Percentiles rank a stretch among this genome's conserved stretches.
Conservation (phyloP, 2,113 vertebrate species). For the Malurus cyaneus region DNA sequence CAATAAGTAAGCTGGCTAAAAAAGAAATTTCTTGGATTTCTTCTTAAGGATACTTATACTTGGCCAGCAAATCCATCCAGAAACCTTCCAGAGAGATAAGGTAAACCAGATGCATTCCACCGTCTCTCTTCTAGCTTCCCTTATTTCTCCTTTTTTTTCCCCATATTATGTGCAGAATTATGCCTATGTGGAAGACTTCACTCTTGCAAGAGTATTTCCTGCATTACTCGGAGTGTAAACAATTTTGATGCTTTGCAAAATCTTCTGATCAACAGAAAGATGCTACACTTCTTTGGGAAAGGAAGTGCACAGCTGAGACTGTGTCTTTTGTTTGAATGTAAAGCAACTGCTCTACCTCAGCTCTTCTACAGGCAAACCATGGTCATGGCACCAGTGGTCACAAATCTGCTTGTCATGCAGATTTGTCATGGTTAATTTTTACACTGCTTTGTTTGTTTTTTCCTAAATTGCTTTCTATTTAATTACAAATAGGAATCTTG, state of each 20-base stretch:
- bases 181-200: not conserved
- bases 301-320: not conserved
- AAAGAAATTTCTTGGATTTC: accelerated
- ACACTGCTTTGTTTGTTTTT: not conserved
- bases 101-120: not conserved
- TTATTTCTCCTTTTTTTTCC: not conserved
- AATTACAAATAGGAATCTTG: not conserved
- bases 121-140: not conserved
- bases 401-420: not conserved
- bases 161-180: not conserved
- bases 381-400: not conserved
- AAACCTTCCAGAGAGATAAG: not conserved
- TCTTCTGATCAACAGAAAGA: not conserved
- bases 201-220: not conserved
- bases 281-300: not conserved
- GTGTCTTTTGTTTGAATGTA: not conserved
- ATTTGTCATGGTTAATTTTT: not conserved
- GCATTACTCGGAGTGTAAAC: not conserved
- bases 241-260: not conserved
- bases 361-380: not conserved
- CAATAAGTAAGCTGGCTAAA: not conserved
- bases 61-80: not conserved
- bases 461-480: not conserved
- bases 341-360: not conserved
- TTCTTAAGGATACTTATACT: not conserved